Conservation (phyloP, 30 jellyfish, hydroid and myxozoan genomes). For the Aurelia coerulea region DNA sequence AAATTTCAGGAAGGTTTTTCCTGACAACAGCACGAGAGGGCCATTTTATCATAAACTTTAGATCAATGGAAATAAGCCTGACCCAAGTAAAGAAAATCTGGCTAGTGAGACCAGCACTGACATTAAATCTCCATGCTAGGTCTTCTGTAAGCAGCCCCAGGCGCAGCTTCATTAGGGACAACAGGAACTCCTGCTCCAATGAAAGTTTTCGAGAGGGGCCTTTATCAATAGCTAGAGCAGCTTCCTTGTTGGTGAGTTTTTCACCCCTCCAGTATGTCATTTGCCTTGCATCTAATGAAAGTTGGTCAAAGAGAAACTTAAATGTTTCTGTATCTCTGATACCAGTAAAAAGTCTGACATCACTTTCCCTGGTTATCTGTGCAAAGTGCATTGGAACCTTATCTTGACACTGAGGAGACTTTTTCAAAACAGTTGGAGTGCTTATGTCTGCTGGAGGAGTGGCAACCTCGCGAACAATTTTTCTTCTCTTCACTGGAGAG, state of each 20-base stretch:
- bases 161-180: constrained; percentile 2
- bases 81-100: not conserved
- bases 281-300: not conserved
- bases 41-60: constrained; percentile 7
- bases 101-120: not conserved
- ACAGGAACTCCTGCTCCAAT: not conserved
- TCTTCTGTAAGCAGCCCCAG: not conserved
- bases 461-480: not conserved
- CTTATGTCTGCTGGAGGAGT: too few species aligned
- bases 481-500: not conserved
- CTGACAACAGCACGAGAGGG: constrained; percentile 5
- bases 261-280: constrained; percentile 4
- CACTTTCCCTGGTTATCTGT: constrained; percentile 49
- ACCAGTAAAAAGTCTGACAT: constrained; percentile 55
- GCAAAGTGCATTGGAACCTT: constrained; percentile 39
- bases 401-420: too few species aligned
- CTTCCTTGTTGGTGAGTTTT: not conserved
- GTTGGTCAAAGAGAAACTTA: not conserved
- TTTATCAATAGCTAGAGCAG: not conserved
- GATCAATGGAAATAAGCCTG: not conserved
- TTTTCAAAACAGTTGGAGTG: too few species aligned
- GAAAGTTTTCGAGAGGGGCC: constrained; percentile 1
- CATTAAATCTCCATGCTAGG: not conserved
- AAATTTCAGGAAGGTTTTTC: constrained; percentile 21
- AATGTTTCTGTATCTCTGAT: not conserved